These are phyloP conservation scores for Morinoia aosen DNA, from an alignment of 2,888 invertebrate species.

Conservation along the genomic window DNA sequence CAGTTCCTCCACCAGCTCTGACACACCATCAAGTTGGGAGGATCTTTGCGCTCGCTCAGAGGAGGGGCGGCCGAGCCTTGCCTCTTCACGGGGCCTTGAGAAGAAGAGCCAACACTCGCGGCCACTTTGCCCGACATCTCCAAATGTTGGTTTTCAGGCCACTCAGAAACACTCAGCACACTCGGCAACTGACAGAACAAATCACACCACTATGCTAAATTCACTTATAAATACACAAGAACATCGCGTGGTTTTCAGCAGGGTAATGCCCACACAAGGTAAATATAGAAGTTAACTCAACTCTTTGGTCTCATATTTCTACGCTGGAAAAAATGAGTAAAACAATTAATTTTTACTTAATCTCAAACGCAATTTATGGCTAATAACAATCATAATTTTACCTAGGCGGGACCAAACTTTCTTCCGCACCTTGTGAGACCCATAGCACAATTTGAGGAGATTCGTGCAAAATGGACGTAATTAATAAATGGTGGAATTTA, in stretches of 20 bases:
- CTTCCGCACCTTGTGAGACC: not conserved
- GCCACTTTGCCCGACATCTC: slow-evolving; percentile 40
- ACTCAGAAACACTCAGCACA: slow-evolving; percentile 27
- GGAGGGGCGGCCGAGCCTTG: slow-evolving; percentile 1
- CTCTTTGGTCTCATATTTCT: slow-evolving; percentile 33
- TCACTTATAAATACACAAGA: slow-evolving; percentile 14
- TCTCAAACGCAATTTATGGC: too few species aligned
- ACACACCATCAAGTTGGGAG: slow-evolving; percentile 64
- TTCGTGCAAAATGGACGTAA: not conserved
- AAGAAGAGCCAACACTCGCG: not conserved
- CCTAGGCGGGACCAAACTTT: too few species aligned
- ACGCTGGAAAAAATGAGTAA: not conserved
- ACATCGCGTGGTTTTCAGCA: not conserved
- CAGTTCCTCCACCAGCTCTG: slow-evolving; percentile 90
- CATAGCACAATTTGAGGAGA: not conserved
- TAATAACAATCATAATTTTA: too few species aligned
- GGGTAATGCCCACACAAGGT: slow-evolving; percentile 36
- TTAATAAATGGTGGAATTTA: not conserved
- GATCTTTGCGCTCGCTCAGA: slow-evolving; percentile 46
- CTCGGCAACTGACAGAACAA: not conserved
- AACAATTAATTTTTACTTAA: not conserved
- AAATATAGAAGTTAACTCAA: slow-evolving; percentile 31
- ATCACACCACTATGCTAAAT: slow-evolving; percentile 19
- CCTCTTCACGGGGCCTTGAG: slow-evolving; percentile 22
- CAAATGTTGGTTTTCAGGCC: slow-evolving; percentile 4